These are phyloP conservation scores for Aphodius granarius DNA, from an alignment of 2,888 invertebrate species.

Conservation along the genomic window DNA sequence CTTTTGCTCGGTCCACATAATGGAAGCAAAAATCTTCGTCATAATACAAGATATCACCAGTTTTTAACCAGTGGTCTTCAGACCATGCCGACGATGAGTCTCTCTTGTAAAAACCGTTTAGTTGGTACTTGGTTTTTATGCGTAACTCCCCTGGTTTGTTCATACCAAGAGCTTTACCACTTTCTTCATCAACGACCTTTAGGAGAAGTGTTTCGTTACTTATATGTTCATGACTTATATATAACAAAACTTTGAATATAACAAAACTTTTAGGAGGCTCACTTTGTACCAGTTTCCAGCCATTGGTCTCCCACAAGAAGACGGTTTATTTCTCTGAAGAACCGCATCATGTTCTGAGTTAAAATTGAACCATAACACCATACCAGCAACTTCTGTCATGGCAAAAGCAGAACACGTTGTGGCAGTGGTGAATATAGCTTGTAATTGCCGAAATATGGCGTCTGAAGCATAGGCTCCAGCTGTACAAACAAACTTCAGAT, in stretches of 20 bases:
- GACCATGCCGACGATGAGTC: slow-evolving; percentile 51
- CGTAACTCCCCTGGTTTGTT: slow-evolving; percentile 58
- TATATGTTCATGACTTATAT: not conserved
- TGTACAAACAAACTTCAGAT: slow-evolving; percentile 36
- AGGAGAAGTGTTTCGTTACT: not conserved
- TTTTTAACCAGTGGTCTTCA: slow-evolving; percentile 56
- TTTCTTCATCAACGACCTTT: slow-evolving; percentile 55
- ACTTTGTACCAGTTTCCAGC: slow-evolving; percentile 35
- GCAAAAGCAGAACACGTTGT: slow-evolving; percentile 41
- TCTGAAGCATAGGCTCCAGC: slow-evolving; percentile 43
- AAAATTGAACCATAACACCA: slow-evolving; percentile 28
- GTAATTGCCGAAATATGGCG: slow-evolving; percentile 26
- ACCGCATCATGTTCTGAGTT: not conserved
- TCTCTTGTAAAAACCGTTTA: slow-evolving; percentile 55
- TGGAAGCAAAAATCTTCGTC: slow-evolving; percentile 57
- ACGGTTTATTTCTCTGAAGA: slow-evolving; percentile 21
- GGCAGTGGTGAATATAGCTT: not conserved
- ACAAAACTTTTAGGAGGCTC: not conserved
- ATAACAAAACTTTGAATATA: no score
- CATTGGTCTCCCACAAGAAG: slow-evolving; percentile 39
- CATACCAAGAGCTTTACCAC: slow-evolving; percentile 53
- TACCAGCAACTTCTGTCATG: slow-evolving; percentile 47
- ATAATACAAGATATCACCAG: slow-evolving; percentile 58
- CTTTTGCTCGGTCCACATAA: slow-evolving; percentile 57
- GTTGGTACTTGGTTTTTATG: slow-evolving; percentile 48